Base-by-base conservation (phyloP, 2,113 vertebrate genomes). In the Elachura formosa region DNA sequence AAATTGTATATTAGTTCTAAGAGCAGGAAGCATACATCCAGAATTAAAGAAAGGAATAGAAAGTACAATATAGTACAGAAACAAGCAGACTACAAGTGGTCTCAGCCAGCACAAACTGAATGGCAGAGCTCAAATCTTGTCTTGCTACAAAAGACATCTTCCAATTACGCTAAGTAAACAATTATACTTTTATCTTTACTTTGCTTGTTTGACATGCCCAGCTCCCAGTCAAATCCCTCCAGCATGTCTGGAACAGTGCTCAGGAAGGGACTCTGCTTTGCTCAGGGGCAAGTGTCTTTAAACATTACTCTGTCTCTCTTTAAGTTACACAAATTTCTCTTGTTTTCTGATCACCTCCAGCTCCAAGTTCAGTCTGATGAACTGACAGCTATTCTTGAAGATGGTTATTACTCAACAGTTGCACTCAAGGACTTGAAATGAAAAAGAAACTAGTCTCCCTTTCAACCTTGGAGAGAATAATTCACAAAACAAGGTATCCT, bases 301-400 rank as follows among this genome's bases (percentile, higher is more conserved):
- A 83, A 84, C 3, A 6, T 91, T 56, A 76, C 85, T 83, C 62
- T 80, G 26, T 89, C 38, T 76, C 17, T 51, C 62, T 74, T 58
- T 58, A 73, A 28, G n/a, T 90, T 83, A 73, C 72, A 93, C 34
- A 71, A 38, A 82, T 89, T 85, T 83, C 33, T 94, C 73, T 87
- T 95, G 77, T 87, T 91, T 89, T 75, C 73, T 84, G 66, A 66
- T 80, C 58, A 85, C 74, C 71, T 91, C 77, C 75, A 95, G 89
- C 74, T 76, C 34, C 0, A 1, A 56, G 52, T 59, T 88, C 73
- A 81, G 63, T 34, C 55, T 90, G 86, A 59, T 17, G 67, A 45
- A 68, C 31, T 64, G 87, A 84, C 45, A 87, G 54, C 49, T 68
- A 4, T 26, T 76, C 71, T 76, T 85, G 36, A 87, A 82, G 48